Base-by-base conservation (phyloP, 2,888 invertebrate genomes). In the Cecidostiba fungosa region DNA sequence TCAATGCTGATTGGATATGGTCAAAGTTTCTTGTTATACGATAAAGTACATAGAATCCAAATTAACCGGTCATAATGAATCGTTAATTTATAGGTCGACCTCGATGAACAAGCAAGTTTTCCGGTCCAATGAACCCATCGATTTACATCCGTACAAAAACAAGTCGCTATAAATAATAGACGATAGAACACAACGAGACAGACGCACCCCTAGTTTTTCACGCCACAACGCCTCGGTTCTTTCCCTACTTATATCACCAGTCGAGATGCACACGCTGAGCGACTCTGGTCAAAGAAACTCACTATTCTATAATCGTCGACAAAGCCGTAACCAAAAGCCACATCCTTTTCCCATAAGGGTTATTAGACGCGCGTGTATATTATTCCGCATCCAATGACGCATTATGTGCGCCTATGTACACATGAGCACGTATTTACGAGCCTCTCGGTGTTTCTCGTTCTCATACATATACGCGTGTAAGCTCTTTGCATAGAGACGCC, bases 401-500 rank as follows among this genome's bases (percentile, higher is more conserved):
- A 16, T 29, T 29, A 29, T 4, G 69, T 32, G 23, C 43, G 8
- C 39, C 36, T 36, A 23, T 72, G 39, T 26, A 14, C 26, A 66
- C 66, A 43, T 26, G 70, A 8, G 70, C 70, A n/a, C 70, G 36
- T 70, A 70, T 70, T 32, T 39, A 72, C 23, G 39, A 39, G 72
- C 39, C 12, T 23, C 39, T n/a, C n/a, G 39, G 19, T 26, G 70
- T 43, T 72, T 72, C 72, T 43, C 16, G 39, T 76, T 74, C 69
- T 79, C 66, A 19, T 23, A n/a, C 39, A 62, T 54, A 47, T 36
- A 6, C 19, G 72, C 19, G 19, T 36, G 0, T 14, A 47, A 12
- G 14, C 62, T 16, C 23, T 79, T 85, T 81, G 62, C 72, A 73
- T 77, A 73, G 36, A 73, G 73, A 62, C 23, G 70, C 54, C n/a